A percentile compares a stretch with the other conserved stretches of the same genome.
Conservation (phyloP, 2,797 vertebrate species). For the Protonibea diacanthus region DNA sequence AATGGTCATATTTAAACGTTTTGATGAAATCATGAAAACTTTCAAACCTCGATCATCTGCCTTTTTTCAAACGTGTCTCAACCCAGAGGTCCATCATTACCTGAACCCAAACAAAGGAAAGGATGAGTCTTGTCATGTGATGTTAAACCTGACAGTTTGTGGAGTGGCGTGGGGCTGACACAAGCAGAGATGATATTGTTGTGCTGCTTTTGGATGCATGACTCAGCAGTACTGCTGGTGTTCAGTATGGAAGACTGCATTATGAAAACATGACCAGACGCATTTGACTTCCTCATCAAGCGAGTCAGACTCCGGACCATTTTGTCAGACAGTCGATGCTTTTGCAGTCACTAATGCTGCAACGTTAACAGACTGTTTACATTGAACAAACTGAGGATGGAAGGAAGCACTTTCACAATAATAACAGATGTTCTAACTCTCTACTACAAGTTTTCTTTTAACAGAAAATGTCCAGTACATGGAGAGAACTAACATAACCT, state of each 20-base stretch:
- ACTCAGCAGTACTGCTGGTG: constrained; percentile 1
- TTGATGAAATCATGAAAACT: not conserved
- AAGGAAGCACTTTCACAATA: not conserved
- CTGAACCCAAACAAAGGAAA: not conserved
- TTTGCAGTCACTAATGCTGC: not conserved
- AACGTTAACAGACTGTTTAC: not conserved
- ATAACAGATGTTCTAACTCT: not conserved
- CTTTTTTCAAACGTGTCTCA: not conserved
- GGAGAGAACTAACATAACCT: too few relatives aligned
- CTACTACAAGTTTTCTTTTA: too few relatives aligned
- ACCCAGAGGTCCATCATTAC: not conserved
- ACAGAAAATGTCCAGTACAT: too few relatives aligned
- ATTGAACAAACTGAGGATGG: constrained; percentile 6
- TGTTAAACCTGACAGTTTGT: not conserved
- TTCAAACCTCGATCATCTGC: too few relatives aligned
- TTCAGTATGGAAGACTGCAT: not conserved
- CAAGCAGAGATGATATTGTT: not conserved
- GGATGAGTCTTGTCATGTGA: not conserved
- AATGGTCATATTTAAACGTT: not conserved
- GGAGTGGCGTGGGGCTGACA: not conserved
- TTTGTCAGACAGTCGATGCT: not conserved
- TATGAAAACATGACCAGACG: not conserved
- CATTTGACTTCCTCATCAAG: not conserved
- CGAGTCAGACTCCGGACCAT: not conserved
- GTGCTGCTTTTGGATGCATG: not conserved